Evolutionary conservation across 2,113 vertebrate species (phyloP), one percentile per base, ranked within the genome.

Genomic region (Engraulis encrasicolus): DNA sequence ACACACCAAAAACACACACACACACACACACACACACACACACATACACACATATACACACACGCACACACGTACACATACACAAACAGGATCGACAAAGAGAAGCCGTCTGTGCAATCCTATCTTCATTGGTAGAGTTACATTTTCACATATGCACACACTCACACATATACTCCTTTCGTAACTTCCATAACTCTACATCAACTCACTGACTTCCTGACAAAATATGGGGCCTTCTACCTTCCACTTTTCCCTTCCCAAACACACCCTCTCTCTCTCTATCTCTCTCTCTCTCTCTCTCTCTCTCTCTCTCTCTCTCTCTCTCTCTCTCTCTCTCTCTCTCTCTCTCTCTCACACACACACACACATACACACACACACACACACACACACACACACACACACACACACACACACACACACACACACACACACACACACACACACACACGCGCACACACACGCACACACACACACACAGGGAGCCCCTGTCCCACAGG

Each of bases 401-500:
- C n/a, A n/a, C n/a, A n/a, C n/a, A n/a, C n/a, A n/a, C n/a, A n/a
- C n/a, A n/a, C n/a, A n/a, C n/a, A n/a, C n/a, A n/a, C n/a, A n/a
- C n/a, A n/a, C n/a, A n/a, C n/a, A n/a, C n/a, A n/a, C n/a, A 81
- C 52, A 66, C 54, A 66, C 52, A 45, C 36, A 82, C 81, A 66
- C 48, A 31, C 31, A 49, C 45, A 81, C 50, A 58, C 27, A 17
- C 38, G 50, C 49, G 31, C 80, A 80, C 79, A 50, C 79, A 80
- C 79, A 80, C 79, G 48, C 78, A 79, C 37, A 79, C 78, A 58
- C 19, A 52, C 1, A 58, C 19, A 58, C 18, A 58, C 54, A 31
- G 14, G 31, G 27, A 74, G 66, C 27, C 66, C 15, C 58, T 66
- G 91, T 91, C 92, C 93, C 93, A 95, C 92, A 95, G 94, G 93